These are phyloP conservation scores for Atta texana DNA, from an alignment of 1,140 invertebrate genomes.

Conservation along the genomic window DNA sequence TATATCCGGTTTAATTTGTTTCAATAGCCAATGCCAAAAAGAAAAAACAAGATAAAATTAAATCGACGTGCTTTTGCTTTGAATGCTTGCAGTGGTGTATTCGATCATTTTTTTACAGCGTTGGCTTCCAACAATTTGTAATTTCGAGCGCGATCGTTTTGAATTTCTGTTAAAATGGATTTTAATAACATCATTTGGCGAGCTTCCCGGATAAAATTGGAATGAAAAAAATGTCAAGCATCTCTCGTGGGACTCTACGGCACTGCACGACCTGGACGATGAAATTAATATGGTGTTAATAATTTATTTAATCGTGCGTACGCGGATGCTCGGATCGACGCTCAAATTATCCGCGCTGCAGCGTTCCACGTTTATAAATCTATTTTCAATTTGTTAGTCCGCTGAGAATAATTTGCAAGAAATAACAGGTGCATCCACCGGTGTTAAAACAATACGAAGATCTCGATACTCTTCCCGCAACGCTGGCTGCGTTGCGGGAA, in stretches of 20 bases:
- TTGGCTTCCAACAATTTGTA: conserved; percentile 13
- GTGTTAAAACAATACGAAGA: neutral
- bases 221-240: conserved; percentile 8
- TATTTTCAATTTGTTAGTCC: conserved; percentile 9
- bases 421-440: neutral
- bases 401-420: neutral
- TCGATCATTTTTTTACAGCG: conserved; percentile 21
- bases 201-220: conserved; percentile 30
- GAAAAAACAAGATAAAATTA: conserved; percentile 20
- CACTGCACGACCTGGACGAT: conserved; percentile 4
- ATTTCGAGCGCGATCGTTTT: neutral
- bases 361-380: conserved; percentile 23
- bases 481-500: neutral
- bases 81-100: neutral
- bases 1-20: conserved; percentile 21
- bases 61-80: neutral
- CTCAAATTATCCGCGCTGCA: conserved; percentile 24
- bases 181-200: conserved; percentile 69
- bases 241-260: neutral
- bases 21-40: conserved; percentile 7
- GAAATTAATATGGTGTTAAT: conserved; percentile 57
- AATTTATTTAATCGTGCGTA: conserved; percentile 51
- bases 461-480: neutral
- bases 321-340: conserved; percentile 24
- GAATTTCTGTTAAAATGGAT: conserved; percentile 49